Evolutionary conservation across 2,888 invertebrate genomes (phyloP).

Genomic region (Xylocampa areola): DNA sequence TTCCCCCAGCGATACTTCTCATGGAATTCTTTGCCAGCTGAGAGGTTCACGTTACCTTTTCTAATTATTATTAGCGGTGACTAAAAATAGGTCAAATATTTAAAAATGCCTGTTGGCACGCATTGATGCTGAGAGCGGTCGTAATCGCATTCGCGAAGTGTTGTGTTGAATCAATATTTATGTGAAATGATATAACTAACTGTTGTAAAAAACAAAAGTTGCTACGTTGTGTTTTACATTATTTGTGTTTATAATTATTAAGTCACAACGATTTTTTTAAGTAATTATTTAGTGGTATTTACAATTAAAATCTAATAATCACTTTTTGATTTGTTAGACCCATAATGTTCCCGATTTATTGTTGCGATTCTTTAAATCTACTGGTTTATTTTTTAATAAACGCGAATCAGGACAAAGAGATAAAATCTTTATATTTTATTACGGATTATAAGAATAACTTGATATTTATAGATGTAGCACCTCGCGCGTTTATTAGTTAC

Average conservation of each 20-base stretch:
- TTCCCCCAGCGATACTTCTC: slow-evolving; percentile 62
- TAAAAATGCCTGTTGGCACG: slow-evolving; percentile 86
- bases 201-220: slow-evolving; percentile 14
- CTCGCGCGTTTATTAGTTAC: slow-evolving; percentile 53
- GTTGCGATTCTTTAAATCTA: slow-evolving; percentile 16
- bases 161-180: slow-evolving; percentile 63
- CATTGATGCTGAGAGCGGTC: slow-evolving; percentile 74
- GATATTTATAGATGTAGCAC: slow-evolving; percentile 54
- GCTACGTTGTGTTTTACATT: slow-evolving; percentile 15
- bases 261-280: too few relatives aligned
- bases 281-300: too few relatives aligned
- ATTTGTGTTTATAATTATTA: slow-evolving; percentile 7
- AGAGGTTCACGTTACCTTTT: slow-evolving; percentile 88
- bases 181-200: slow-evolving; percentile 45
- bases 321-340: slow-evolving; percentile 27
- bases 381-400: slow-evolving; percentile 46
- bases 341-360: slow-evolving; percentile 15
- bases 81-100: slow-evolving; percentile 89
- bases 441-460: slow-evolving; percentile 45
- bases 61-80: slow-evolving; percentile 87
- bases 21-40: slow-evolving; percentile 75
- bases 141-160: slow-evolving; percentile 77
- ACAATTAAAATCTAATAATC: slow-evolving; percentile 26
- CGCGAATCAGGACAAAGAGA: slow-evolving; percentile 42
- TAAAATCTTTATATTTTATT: slow-evolving; percentile 49